phyloP scores from a whole-genome alignment of 2,797 vertebrate genomes.

The Lacerta bilineata region DNA sequence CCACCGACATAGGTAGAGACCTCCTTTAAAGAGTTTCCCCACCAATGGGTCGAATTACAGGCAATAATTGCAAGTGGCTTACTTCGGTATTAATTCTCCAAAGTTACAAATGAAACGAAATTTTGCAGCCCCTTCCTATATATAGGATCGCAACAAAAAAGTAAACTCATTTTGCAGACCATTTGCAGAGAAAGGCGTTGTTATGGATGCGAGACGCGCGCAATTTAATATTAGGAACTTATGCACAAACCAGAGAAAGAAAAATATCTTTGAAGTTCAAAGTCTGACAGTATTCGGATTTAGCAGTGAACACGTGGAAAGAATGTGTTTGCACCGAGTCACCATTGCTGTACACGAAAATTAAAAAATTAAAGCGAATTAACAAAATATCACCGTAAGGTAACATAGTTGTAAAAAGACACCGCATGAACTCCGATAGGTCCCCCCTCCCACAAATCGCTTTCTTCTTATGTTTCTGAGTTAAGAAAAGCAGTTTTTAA shows the following conservation, averaged over 20 bases:
- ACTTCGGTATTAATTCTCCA: neutral
- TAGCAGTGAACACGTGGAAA: neutral
- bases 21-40: neutral
- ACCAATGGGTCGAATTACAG: neutral
- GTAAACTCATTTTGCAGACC: neutral
- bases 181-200: neutral
- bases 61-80: neutral
- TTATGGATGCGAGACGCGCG: neutral
- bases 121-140: neutral
- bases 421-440: neutral
- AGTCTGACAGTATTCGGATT: neutral
- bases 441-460: neutral
- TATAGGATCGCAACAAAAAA: neutral
- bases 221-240: neutral
- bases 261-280: too few species aligned
- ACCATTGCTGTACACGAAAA: neutral
- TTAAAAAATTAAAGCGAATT: neutral
- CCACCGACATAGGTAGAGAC: neutral
- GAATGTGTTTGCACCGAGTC: neutral
- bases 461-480: neutral
- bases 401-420: neutral
- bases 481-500: neutral
- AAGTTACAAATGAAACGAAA: too few species aligned
- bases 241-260: too few species aligned
- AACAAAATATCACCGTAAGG: neutral